Evolutionary conservation across 1,140 invertebrate species (phyloP).

Genomic region (Diuraphis noxia): DNA sequence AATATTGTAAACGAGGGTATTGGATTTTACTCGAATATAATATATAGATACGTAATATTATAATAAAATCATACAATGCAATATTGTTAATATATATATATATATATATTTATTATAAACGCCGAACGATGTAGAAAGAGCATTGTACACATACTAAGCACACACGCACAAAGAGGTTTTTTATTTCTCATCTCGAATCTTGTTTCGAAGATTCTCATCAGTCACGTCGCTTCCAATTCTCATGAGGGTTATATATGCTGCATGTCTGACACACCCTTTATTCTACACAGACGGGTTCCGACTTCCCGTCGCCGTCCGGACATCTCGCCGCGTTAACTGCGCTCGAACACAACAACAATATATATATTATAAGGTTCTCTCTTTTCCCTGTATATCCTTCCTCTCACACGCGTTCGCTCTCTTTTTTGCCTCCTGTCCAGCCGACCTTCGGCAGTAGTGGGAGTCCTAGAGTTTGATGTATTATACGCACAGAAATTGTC

Average conservation of each 20-base stretch:
- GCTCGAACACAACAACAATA: not conserved
- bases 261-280: slow-evolving; percentile 44
- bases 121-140: not conserved
- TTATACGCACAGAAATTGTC: not conserved
- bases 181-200: not conserved
- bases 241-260: slow-evolving; percentile 20
- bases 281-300: not conserved
- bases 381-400: not conserved
- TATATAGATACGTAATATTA: not conserved
- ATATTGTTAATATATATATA: not conserved
- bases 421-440: not conserved
- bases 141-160: not conserved
- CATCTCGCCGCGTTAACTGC: not conserved
- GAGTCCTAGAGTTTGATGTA: not conserved
- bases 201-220: slow-evolving; percentile 45
- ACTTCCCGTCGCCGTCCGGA: slow-evolving; percentile 35
- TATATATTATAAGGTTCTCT: not conserved
- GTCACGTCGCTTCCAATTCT: slow-evolving; percentile 39
- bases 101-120: not conserved
- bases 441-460: not conserved
- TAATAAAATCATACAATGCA: not conserved
- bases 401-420: not conserved
- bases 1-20: not conserved
- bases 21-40: not conserved
- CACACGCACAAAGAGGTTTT: not conserved